Evolutionary conservation across 2,113 vertebrate species (phyloP), one percentile per base, ranked within the genome.

Genomic region (Gasterosteus aculeatus): DNA sequence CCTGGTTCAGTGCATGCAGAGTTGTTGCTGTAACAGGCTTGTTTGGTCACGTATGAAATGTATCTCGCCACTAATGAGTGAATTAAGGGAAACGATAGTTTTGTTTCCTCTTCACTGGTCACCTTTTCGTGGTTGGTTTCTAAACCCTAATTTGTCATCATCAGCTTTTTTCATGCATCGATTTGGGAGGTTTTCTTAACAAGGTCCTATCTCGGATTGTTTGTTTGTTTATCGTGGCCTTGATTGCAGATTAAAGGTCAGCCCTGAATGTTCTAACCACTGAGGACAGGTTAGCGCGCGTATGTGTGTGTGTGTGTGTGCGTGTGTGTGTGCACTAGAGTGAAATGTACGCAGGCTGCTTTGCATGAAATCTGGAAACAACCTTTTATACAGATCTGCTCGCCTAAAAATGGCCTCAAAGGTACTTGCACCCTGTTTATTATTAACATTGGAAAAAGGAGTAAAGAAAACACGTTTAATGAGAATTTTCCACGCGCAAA

Each of bases 391-490:
- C 74, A 63, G 74, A 35, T 29, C 61, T 49, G 44, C 59, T 59
- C 46, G 46, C 54, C 69, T 77, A 51, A 71, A 70, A 12, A 9
- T 2, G 16, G 22, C 78, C 38, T 80, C 74, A 26, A 69, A 54
- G 29, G 75, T 71, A 84, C 83, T 80, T 85, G 68, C 72, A 64
- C 78, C 82, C 26, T 72, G 16, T 10, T 42, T 14, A 78, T 82
- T 84, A 74, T 89, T 90, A 83, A 84, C 81, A 81, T 83, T 85
- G 66, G 81, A n/a, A 72, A 33, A 67, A 68, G 35, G 59, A 81
- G 58, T 56, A 78, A 80, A 88, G 68, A 85, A 85, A 85, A 87
- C 78, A 73, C 10, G 46, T 83, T 91, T 87, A 80, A 84, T 75
- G 75, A 86, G 85, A 78, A 77, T 44, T 56, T 86, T 86, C 81